Conservation (phyloP, 2,797 vertebrate genomes). For the Pachyuromys duprasi region DNA sequence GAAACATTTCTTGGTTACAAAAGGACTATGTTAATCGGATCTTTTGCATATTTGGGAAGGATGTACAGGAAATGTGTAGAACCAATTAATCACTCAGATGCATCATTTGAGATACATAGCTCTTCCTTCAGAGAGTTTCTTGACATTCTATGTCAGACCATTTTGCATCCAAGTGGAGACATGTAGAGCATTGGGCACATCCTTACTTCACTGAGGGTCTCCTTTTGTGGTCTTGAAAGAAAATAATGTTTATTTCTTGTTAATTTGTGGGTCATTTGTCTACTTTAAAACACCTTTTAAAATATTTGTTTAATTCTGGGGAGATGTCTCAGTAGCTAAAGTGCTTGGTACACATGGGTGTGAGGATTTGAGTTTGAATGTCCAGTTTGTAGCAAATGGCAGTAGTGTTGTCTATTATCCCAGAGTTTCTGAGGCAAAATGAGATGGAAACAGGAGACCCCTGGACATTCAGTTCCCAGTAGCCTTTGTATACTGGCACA, state of each 20-base stretch:
- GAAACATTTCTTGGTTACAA: neutral
- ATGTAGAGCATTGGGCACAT: neutral
- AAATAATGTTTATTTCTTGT: neutral
- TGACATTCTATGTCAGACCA: neutral
- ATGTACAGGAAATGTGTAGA: neutral
- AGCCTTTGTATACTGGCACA: neutral
- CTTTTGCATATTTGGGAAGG: too few relatives aligned
- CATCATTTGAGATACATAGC: neutral
- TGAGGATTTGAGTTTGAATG: neutral
- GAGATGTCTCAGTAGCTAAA: neutral
- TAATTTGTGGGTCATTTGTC: neutral
- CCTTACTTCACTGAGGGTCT: neutral
- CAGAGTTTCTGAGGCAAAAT: neutral
- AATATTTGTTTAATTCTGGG: neutral
- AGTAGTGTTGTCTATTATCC: neutral
- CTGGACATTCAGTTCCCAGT: too few relatives aligned
- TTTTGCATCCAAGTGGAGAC: neutral
- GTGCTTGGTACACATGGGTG: neutral
- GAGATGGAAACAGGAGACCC: neutral
- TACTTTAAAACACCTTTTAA: conserved; percentile 29
- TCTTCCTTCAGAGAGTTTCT: neutral
- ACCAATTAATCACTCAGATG: neutral
- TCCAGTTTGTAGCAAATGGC: neutral
- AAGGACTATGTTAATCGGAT: neutral
- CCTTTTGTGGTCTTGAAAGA: neutral